Percentiles rank a stretch among this genome's conserved stretches.
These are phyloP conservation scores for Camponotus pennsylvanicus DNA, from an alignment of 1,140 invertebrate species.

Conservation along the genomic window DNA sequence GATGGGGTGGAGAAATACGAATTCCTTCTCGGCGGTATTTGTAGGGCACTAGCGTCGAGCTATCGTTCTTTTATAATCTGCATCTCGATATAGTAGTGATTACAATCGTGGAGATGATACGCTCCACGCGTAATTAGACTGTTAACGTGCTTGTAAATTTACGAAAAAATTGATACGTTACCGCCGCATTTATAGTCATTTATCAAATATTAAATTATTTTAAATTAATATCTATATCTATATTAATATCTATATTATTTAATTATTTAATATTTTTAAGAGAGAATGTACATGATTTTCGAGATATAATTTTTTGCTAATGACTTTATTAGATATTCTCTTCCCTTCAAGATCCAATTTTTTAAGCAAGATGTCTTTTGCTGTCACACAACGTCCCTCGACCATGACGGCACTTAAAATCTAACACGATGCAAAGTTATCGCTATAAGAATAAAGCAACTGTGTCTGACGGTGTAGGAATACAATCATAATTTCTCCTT, in stretches of 20 bases:
- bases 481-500: slow-evolving; percentile 57
- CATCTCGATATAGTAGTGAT: slow-evolving; percentile 24
- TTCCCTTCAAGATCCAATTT: neutral
- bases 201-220: neutral
- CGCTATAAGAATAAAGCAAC: slow-evolving; percentile 31
- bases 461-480: neutral
- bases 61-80: slow-evolving; percentile 46
- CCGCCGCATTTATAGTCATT: neutral
- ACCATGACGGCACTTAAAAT: neutral
- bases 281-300: neutral
- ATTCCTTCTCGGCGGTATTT: slow-evolving; percentile 51
- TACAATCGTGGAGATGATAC: neutral
- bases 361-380: slow-evolving; percentile 15
- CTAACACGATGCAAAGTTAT: slow-evolving; percentile 29
- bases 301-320: neutral
- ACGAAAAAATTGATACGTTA: neutral
- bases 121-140: slow-evolving; percentile 5
- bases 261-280: slow-evolving; percentile 11
- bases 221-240: no score
- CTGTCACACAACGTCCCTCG: neutral
- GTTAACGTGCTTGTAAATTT: neutral
- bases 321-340: neutral
- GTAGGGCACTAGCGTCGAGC: slow-evolving; percentile 54
- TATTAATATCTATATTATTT: no score
- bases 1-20: slow-evolving; percentile 28